phyloP scores from a whole-genome alignment of 2,113 vertebrate genomes.

The Chloebia gouldiae region DNA sequence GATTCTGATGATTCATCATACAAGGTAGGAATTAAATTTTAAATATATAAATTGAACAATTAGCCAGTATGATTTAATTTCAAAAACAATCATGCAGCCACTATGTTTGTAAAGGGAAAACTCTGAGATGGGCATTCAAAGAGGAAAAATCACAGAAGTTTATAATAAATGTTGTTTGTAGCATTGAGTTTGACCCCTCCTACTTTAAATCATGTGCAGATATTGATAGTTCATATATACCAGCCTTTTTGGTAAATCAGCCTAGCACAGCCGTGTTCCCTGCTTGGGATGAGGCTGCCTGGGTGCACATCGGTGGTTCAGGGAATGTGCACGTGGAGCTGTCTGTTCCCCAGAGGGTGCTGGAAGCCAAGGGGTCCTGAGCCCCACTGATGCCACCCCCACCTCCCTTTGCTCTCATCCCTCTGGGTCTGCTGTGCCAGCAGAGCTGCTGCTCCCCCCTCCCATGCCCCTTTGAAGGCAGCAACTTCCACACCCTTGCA shows the following conservation, averaged over 20 bases:
- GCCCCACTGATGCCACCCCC: background rate
- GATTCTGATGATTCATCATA: background rate
- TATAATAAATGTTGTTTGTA: background rate
- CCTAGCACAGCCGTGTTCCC: background rate
- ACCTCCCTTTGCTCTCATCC: background rate
- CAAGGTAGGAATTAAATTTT: background rate
- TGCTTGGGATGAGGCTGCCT: background rate
- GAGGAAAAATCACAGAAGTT: background rate
- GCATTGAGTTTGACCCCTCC: background rate
- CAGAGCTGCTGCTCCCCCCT: background rate
- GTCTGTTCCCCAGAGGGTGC: background rate
- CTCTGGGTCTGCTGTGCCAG: background rate
- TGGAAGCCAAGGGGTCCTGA: background rate
- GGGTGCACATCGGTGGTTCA: too few species aligned
- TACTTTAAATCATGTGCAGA: background rate
- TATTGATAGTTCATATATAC: background rate
- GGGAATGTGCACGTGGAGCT: background rate
- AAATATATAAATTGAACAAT: background rate
- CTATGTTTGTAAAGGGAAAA: background rate
- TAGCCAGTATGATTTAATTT: background rate
- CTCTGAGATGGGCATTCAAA: background rate
- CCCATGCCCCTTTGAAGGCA: background rate
- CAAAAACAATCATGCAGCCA: background rate
- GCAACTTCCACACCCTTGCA: background rate
- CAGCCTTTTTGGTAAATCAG: background rate